A percentile compares a stretch with the other conserved stretches of the same genome.
These are phyloP conservation scores for Scelioninae gen. 2 DNA, from an alignment of 2,888 invertebrate genomes.

Conservation along the genomic window DNA sequence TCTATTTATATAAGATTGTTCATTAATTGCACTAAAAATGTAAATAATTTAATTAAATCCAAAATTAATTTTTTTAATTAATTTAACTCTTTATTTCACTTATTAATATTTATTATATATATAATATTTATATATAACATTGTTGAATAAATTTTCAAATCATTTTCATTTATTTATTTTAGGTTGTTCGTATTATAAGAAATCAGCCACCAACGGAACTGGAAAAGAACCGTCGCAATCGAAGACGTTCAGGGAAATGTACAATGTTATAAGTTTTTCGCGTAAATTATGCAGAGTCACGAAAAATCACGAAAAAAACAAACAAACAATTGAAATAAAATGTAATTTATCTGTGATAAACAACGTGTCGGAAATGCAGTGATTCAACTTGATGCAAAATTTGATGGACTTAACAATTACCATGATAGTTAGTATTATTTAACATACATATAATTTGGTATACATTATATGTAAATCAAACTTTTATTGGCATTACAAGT, in stretches of 20 bases:
- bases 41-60: too few species aligned
- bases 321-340: background rate
- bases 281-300: constrained; percentile 36
- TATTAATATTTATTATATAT: too few species aligned
- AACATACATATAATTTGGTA: background rate
- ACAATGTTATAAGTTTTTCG: constrained; percentile 68
- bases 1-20: too few species aligned
- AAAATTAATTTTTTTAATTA: too few species aligned
- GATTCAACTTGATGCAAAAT: background rate
- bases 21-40: too few species aligned
- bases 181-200: constrained; percentile 87
- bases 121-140: too few species aligned
- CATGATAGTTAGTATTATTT: background rate
- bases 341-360: constrained; percentile 55
- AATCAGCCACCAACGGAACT: constrained; percentile 84
- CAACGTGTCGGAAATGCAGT: constrained; percentile 36
- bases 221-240: constrained; percentile 81
- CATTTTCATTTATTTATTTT: constrained; percentile 53
- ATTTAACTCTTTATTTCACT: too few species aligned
- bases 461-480: background rate
- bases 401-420: background rate
- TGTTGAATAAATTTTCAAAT: too few species aligned
- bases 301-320: constrained; percentile 32
- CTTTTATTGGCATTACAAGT: too few species aligned
- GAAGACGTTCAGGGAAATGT: constrained; percentile 77